Conservation (phyloP, 2,113 vertebrate species). For the Crocuta crocuta region DNA sequence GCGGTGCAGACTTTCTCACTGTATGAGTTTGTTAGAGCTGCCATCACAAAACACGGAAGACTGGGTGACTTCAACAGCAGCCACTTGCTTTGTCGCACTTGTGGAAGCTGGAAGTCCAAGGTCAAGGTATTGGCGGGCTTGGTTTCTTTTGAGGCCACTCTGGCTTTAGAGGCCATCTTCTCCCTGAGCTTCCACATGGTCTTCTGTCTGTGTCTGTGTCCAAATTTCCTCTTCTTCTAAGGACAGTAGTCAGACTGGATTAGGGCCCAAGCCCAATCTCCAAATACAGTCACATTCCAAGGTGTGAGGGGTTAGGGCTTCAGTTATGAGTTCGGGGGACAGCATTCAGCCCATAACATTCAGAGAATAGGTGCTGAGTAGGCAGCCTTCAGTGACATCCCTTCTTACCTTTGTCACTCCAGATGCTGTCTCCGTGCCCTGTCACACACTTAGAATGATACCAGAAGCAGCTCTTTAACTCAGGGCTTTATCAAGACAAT, state of each 20-base stretch:
- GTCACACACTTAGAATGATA: background rate
- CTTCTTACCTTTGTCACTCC: background rate
- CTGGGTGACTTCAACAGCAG: too few species aligned
- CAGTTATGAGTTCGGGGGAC: background rate
- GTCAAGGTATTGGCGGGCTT: background rate
- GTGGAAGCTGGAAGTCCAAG: background rate
- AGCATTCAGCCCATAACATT: background rate
- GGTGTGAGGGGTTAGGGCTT: background rate
- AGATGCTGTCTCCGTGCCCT: too few species aligned
- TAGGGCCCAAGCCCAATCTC: background rate
- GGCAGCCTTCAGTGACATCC: background rate
- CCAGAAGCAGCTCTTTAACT: background rate
- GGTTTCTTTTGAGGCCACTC: background rate
- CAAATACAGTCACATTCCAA: background rate
- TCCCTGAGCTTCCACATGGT: too few species aligned
- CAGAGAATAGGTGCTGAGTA: background rate
- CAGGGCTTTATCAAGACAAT: background rate
- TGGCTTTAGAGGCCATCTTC: background rate
- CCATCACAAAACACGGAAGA: too few species aligned
- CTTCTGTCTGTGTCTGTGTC: fast-evolving
- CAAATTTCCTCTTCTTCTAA: background rate
- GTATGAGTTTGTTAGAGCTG: background rate
- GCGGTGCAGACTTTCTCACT: background rate
- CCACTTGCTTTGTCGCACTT: background rate
- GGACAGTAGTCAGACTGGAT: background rate